These are phyloP conservation scores for Ophraella communa DNA, from an alignment of 2,888 invertebrate species.

Conservation along the genomic window DNA sequence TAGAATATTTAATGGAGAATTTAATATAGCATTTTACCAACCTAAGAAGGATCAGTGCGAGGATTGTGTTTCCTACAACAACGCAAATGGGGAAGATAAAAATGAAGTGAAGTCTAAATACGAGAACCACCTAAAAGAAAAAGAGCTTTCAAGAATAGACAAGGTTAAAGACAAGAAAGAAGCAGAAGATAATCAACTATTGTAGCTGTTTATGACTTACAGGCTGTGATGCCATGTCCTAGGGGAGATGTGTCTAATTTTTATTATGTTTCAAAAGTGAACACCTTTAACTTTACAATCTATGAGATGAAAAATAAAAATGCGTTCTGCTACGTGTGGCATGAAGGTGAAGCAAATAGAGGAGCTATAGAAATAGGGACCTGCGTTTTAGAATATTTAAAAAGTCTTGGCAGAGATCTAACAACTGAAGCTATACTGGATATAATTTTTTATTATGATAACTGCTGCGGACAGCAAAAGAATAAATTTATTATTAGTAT, in stretches of 20 bases:
- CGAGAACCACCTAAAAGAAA: neutral
- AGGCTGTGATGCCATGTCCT: constrained; percentile 19
- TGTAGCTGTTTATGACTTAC: constrained; percentile 9
- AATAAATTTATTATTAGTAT: neutral
- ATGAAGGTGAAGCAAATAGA: too few species aligned
- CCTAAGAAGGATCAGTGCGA: neutral
- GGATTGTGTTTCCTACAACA: neutral
- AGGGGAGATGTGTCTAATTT: constrained; percentile 19
- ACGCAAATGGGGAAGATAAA: neutral
- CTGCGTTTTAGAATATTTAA: constrained; percentile 25
- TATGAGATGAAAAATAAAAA: too few species aligned
- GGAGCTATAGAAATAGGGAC: constrained; percentile 23
- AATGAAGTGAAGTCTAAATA: neutral
- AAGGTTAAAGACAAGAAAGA: neutral
- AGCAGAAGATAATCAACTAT: neutral
- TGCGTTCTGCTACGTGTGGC: too few species aligned
- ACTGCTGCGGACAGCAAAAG: constrained; percentile 14
- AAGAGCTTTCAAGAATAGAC: neutral
- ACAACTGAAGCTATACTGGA: constrained; percentile 10
- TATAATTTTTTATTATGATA: constrained; percentile 17
- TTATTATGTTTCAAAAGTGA: constrained; percentile 30
- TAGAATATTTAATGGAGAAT: neutral
- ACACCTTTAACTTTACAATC: constrained; percentile 33
- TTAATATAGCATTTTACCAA: too few species aligned
- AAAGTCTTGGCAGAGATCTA: neutral